phyloP scores from a whole-genome alignment of 2,888 invertebrate species.

The Dioctria rufipes region DNA sequence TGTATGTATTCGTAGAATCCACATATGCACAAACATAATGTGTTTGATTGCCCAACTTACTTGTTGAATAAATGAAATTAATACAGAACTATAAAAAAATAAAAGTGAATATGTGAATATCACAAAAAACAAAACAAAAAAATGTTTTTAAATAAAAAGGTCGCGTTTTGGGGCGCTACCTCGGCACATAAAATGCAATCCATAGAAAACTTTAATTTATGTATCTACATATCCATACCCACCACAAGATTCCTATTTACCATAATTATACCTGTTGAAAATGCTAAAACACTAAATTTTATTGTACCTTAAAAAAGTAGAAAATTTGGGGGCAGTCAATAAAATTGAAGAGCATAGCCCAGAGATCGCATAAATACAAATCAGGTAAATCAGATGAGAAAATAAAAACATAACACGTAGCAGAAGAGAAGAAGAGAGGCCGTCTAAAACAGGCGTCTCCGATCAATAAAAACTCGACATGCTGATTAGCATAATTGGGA shows the following conservation, averaged over 20 bases:
- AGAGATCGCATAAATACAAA: slow-evolving; percentile 35
- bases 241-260: slow-evolving; percentile 31
- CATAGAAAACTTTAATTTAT: slow-evolving; percentile 37
- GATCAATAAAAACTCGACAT: slow-evolving; percentile 51
- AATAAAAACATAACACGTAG: slow-evolving; percentile 25
- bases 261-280: slow-evolving; percentile 49
- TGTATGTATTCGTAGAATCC: no score
- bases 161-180: no score
- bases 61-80: no score
- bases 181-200: background rate
- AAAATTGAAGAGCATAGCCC: slow-evolving; percentile 9
- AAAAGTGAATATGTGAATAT: no score
- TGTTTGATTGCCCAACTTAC: no score
- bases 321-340: background rate
- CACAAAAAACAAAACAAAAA: no score
- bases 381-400: slow-evolving; percentile 40
- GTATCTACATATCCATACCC: background rate
- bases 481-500: slow-evolving; percentile 54
- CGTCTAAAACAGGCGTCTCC: slow-evolving; percentile 26
- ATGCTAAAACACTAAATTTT: slow-evolving; percentile 33
- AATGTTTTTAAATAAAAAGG: no score
- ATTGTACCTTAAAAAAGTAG: slow-evolving; percentile 3
- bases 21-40: no score
- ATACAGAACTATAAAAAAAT: no score
- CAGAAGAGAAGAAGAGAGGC: background rate